Evolutionary conservation across 2,888 invertebrate genomes (phyloP).

Genomic region (Microplitis deprimator): DNA sequence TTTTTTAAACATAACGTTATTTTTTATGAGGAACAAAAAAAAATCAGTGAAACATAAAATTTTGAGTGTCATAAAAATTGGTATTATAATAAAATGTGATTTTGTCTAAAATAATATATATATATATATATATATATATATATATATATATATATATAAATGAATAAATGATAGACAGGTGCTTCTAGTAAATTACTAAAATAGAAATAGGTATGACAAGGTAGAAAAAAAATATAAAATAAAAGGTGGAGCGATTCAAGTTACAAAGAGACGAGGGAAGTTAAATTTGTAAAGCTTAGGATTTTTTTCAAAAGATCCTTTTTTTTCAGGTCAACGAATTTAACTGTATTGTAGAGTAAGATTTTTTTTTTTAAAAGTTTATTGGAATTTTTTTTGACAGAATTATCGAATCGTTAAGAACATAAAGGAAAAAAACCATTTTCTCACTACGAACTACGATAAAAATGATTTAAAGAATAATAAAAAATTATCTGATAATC

Average conservation of each 20-base stretch:
- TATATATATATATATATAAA: neutral
- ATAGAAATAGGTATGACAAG: slow-evolving; percentile 18
- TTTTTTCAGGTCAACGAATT: slow-evolving; percentile 37
- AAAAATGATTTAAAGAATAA: neutral
- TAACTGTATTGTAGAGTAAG: neutral
- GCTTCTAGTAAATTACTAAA: slow-evolving; percentile 5
- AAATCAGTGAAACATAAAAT: neutral
- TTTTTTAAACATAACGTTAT: neutral
- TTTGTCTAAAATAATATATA: neutral
- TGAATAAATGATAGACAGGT: neutral
- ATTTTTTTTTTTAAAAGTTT: neutral
- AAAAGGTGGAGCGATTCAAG: slow-evolving; percentile 20
- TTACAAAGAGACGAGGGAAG: slow-evolving; percentile 12
- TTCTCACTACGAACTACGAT: neutral
- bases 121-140: neutral
- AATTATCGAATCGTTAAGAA: too few relatives aligned
- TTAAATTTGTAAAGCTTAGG: slow-evolving; percentile 21
- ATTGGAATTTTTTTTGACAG: neutral
- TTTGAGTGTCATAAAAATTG: neutral
- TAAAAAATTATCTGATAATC: neutral
- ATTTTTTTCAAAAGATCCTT: slow-evolving; percentile 14
- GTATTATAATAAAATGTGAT: neutral
- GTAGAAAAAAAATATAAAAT: slow-evolving; percentile 14
- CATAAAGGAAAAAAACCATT: neutral
- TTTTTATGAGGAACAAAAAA: neutral